Percentiles rank a stretch among this genome's conserved stretches.
Evolutionary conservation across 2,888 invertebrate species (phyloP).

Genomic region (Neoitamus cyanurus): DNA sequence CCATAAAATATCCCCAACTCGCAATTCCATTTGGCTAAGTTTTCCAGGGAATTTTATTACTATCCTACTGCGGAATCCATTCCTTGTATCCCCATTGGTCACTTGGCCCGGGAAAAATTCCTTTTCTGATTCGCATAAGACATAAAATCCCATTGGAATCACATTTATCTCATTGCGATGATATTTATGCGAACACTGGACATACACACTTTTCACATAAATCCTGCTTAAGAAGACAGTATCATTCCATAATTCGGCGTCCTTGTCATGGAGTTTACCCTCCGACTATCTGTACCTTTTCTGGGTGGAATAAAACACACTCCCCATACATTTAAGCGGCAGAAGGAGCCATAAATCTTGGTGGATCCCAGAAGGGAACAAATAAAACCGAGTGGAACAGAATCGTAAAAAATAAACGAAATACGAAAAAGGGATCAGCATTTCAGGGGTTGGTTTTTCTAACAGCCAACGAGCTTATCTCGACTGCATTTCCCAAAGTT

Average conservation of each 20-base stretch:
- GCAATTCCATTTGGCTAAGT: background rate
- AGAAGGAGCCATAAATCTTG: slow-evolving; percentile 38
- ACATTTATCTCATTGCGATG: slow-evolving; percentile 47
- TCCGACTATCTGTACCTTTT: slow-evolving; percentile 35
- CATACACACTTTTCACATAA: slow-evolving; percentile 40
- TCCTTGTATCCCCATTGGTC: slow-evolving; percentile 25
- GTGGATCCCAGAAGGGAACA: slow-evolving; percentile 33
- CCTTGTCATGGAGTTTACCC: slow-evolving; percentile 33
- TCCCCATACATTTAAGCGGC: slow-evolving; percentile 25
- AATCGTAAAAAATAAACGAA: slow-evolving; percentile 42
- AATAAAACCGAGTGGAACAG: slow-evolving; percentile 37
- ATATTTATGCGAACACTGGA: slow-evolving; percentile 46
- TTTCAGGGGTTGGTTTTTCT: slow-evolving; percentile 38
- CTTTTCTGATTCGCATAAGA: slow-evolving; percentile 39
- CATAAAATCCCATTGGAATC: slow-evolving; percentile 49
- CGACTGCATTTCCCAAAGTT: slow-evolving; percentile 50
- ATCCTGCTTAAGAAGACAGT: slow-evolving; percentile 36
- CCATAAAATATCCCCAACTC: background rate
- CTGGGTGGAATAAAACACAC: slow-evolving; percentile 25
- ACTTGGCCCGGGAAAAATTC: slow-evolving; percentile 20
- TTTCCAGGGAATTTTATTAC: background rate
- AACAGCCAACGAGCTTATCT: slow-evolving; percentile 47
- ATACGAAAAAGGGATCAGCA: slow-evolving; percentile 38
- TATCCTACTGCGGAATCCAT: background rate
- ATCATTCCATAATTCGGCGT: slow-evolving; percentile 31